These are phyloP conservation scores for Corticium candelabrum DNA, from an alignment of 37 sponge, comb jelly and placozoan genomes.

Conservation along the genomic window DNA sequence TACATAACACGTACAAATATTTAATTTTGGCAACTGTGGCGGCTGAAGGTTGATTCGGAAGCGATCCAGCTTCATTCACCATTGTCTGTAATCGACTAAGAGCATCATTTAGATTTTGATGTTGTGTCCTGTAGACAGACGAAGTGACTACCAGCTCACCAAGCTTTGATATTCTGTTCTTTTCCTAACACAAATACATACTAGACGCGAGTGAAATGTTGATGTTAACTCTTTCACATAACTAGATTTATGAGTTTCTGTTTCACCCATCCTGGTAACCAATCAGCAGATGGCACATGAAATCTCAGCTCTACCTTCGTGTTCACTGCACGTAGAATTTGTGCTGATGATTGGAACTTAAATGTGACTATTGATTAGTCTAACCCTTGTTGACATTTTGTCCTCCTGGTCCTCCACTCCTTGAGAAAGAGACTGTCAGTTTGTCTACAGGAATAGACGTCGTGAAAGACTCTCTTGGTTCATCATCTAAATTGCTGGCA, in stretches of 20 bases:
- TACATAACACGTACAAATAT: conserved; percentile 60
- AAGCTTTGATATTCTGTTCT: conserved; percentile 40
- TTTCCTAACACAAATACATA: conserved; percentile 28
- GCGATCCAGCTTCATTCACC: conserved; percentile 51
- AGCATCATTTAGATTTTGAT: conserved; percentile 59
- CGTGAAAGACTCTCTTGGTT: neutral
- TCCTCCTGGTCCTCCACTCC: conserved; percentile 87
- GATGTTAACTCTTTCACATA: neutral
- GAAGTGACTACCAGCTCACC: conserved; percentile 65
- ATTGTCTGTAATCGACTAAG: conserved; percentile 26
- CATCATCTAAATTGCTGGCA: no score
- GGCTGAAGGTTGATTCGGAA: conserved; percentile 49
- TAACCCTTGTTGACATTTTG: conserved; percentile 92
- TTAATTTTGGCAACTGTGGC: conserved; percentile 47
- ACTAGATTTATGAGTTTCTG: conserved; percentile 40
- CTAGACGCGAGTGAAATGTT: neutral
- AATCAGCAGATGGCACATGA: conserved; percentile 64
- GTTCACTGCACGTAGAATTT: conserved; percentile 36
- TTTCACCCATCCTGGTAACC: conserved; percentile 76
- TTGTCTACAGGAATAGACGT: conserved; percentile 38
- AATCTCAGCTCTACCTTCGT: conserved; percentile 77
- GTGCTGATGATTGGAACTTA: neutral
- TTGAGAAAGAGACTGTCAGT: conserved; percentile 31
- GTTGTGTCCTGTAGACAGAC: conserved; percentile 46
- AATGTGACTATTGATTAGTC: conserved; percentile 15